Base-by-base conservation (phyloP, 2,888 invertebrate genomes). In the Agrypnus murinus region DNA sequence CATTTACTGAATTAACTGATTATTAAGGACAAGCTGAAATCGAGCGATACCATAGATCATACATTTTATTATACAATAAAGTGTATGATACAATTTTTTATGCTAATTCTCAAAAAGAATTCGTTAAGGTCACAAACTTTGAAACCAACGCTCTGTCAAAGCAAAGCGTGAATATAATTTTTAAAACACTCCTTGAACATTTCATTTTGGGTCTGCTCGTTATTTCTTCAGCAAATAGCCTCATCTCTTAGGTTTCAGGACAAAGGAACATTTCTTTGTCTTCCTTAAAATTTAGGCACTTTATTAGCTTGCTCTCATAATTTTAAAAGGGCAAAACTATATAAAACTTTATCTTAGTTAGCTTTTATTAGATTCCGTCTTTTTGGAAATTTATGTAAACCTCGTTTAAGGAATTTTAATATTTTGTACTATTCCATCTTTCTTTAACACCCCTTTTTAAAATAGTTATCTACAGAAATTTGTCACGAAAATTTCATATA, bases 211-310 rank as follows among this genome's bases (percentile, higher is more conserved):
- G 43, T 50, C 66, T 65, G 62, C 62, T 62, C 60, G 57, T 65
- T 48, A 48, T 48, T 48, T 48, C 25, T 55, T 36, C 38, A 48
- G 69, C 69, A 63, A 71, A 71, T 69, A 65, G 62, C 60, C 68
- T 67, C 74, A 69, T 72, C 64, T 50, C 62, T 73, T 65, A 73
- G 57, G 53, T 64, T 46, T 46, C 67, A 63, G 62, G 46, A 57
- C 46, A 65, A 46, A 58, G 17, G 36, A 19, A 58, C 17, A 17
- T 43, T 57, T 58, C 40, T 59, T 66, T 59, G 40, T 65, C 69
- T 71, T 75, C 74, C 71, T 77, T 77, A 74, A 77, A 75, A 72
- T 77, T 72, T 71, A 71, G 74, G 62, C 75, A 75, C 71, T 72
- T 74, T 76, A 77, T 77, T 75, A 75, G 75, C 74, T 71, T 68